Evolutionary conservation across 2,888 invertebrate species (phyloP).

Genomic region (Caenorhabditis macrosperma): DNA sequence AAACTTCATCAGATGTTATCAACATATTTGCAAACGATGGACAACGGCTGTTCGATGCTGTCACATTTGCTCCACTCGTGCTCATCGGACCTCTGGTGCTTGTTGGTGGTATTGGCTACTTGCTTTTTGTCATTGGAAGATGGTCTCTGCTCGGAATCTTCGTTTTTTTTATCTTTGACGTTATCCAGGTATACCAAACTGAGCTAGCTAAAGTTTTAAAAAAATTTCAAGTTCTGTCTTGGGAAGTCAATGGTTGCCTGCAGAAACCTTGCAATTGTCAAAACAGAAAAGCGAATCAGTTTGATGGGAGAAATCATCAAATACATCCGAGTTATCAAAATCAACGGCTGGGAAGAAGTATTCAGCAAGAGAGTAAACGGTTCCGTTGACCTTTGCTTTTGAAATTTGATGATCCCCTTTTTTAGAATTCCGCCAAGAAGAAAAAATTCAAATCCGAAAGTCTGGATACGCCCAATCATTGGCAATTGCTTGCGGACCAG

Average conservation of each 20-base stretch:
- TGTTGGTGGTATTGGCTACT: constrained; percentile 80
- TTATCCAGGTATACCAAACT: constrained; percentile 81
- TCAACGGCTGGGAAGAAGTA: constrained; percentile 85
- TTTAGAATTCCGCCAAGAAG: constrained; percentile 83
- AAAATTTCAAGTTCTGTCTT: constrained; percentile 63
- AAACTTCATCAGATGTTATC: constrained; percentile 70
- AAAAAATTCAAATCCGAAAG: constrained; percentile 83
- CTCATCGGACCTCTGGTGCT: constrained; percentile 81
- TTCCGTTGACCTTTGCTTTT: too few species aligned
- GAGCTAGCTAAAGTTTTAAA: neutral
- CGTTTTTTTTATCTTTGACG: constrained; percentile 80
- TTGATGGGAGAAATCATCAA: constrained; percentile 84
- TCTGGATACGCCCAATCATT: constrained; percentile 84
- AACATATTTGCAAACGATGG: constrained; percentile 82
- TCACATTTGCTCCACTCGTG: constrained; percentile 81
- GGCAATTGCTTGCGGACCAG: constrained; percentile 84
- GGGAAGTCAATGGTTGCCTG: constrained; percentile 79
- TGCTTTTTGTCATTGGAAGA: constrained; percentile 81
- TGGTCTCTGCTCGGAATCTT: constrained; percentile 81
- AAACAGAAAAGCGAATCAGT: constrained; percentile 77
- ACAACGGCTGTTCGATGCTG: constrained; percentile 81
- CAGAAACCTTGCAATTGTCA: constrained; percentile 74
- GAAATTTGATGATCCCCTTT: too few species aligned
- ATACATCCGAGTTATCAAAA: constrained; percentile 84
- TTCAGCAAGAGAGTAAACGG: constrained; percentile 82